Percentiles rank a stretch among this genome's conserved stretches.
phyloP scores from a whole-genome alignment of 2,113 vertebrate species.

The Muntiacus reevesi region DNA sequence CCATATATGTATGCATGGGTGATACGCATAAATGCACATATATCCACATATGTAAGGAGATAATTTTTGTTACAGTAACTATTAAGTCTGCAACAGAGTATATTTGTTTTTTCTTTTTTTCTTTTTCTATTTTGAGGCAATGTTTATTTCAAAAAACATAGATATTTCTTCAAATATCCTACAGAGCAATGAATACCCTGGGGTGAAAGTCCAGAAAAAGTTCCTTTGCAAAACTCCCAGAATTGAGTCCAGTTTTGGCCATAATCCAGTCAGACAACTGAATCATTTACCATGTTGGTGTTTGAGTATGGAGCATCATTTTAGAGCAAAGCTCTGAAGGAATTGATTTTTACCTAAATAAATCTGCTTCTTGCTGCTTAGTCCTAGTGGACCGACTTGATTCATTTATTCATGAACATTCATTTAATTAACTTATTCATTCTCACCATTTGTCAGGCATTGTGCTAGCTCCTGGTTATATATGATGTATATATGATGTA shows the following conservation, averaged over 20 bases:
- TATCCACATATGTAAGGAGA: background rate
- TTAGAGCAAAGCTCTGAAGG: background rate
- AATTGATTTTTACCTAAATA: constrained; percentile 32
- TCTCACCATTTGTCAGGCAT: background rate
- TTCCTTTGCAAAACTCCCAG: constrained; percentile 43
- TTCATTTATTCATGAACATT: constrained; percentile 23
- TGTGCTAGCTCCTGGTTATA: background rate
- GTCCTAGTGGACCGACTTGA: background rate
- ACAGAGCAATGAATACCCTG: constrained; percentile 28
- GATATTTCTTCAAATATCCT: constrained; percentile 32
- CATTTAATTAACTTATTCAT: background rate
- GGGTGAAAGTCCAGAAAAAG: constrained; percentile 50
- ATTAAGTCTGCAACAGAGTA: constrained; percentile 16
- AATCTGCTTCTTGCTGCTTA: background rate
- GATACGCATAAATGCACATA: background rate
- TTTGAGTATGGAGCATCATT: background rate
- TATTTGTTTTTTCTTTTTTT: background rate
- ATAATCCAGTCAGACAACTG: background rate
- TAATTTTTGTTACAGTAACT: background rate
- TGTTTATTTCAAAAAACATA: constrained; percentile 58
- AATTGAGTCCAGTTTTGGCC: background rate
- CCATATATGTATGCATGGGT: background rate
- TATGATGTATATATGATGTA: background rate
- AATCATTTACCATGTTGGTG: background rate
- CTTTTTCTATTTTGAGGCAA: constrained; percentile 48